Base-by-base conservation (phyloP, 2,113 vertebrate species). In the Dipodomys spectabilis region DNA sequence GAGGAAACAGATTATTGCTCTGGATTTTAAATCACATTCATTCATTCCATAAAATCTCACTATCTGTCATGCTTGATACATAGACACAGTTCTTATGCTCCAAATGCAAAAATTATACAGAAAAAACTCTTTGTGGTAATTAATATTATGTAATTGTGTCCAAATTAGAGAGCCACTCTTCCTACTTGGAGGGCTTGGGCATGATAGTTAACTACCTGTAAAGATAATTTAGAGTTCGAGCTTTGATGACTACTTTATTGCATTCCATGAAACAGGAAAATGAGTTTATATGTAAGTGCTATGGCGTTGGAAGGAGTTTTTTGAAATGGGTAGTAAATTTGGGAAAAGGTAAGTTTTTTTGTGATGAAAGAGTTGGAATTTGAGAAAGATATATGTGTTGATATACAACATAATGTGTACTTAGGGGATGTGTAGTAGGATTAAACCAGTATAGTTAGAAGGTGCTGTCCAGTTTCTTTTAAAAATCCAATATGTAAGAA, bases 151-250 rank as follows among this genome's bases (percentile, higher is more conserved):
- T 73, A 35, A 60, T 4, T 7, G 8, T 35, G 68, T 20, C 12
- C 39, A 35, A 69, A 35, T 11, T 72, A 44, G 4, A 60, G 0
- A 83, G 12, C 3, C 22, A 44, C 1, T 44, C 23, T 1, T 27
- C 8, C 32, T 71, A 0, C 27, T 8, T 39, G 1, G n/a, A 1
- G 7, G 4, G 60, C 1, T 23, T 49, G 18, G 19, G 12, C 32
- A 75, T 30, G 8, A 71, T 1, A 81, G 13, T 18, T 10, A 28
- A 2, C 9, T 74, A 39, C 25, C 4, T 18, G 8, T 23, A 6
- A 18, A 73, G 13, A 45, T 13, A 49, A 62, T 1, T 2, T 7
- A 77, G 0, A 67, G 9, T 73, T 16, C n/a, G 73, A 49, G 15
- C 16, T 80, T 18, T 82, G 3, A n/a, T 5, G 8, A 44, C 67